Evolutionary conservation across 2,888 invertebrate genomes (phyloP), one percentile per base, ranked within the genome.

Genomic region (Lydus trimaculatus): DNA sequence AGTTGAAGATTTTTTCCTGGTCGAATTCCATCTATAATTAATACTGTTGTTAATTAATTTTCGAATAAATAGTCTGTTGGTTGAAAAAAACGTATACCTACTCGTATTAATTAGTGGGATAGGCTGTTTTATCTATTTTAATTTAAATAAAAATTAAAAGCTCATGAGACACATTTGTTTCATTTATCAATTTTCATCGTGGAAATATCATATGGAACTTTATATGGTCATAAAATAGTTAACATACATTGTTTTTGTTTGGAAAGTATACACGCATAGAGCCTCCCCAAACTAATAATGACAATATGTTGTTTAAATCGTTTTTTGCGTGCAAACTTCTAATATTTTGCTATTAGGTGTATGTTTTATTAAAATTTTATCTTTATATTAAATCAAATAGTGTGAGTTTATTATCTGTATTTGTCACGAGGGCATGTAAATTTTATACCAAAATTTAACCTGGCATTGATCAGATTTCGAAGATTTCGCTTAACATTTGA

Each of bases 81-180:
- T n/a, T n/a, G n/a, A n/a, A n/a, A n/a, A n/a, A n/a, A n/a, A n/a
- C n/a, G n/a, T n/a, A n/a, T n/a, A n/a, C n/a, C n/a, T n/a, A n/a
- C n/a, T n/a, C n/a, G n/a, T 17, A 43, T 43, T 43, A n/a, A 43
- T n/a, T n/a, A 43, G 9, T 33, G 33, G 43, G 43, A 17, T 17
- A n/a, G 43, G n/a, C 17, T 43, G 17, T 52, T 52, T 48, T 23
- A 23, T 52, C 23, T 52, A 20, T 52, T 52, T 52, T 52, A 52
- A 52, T 52, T 52, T 52, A 13, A 52, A 52, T 52, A 52, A 13
- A 52, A 52, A 48, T 48, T 7, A 25, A 52, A 52, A 52, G 52
- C 52, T 4, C 52, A 52, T 25, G 52, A 23, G 52, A 25, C 52
- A 52, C 23, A 52, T 52, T 52, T 52, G 52, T 52, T 23, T 13